phyloP scores from a whole-genome alignment of 2,888 invertebrate species.

The Cephonodes hylas region DNA sequence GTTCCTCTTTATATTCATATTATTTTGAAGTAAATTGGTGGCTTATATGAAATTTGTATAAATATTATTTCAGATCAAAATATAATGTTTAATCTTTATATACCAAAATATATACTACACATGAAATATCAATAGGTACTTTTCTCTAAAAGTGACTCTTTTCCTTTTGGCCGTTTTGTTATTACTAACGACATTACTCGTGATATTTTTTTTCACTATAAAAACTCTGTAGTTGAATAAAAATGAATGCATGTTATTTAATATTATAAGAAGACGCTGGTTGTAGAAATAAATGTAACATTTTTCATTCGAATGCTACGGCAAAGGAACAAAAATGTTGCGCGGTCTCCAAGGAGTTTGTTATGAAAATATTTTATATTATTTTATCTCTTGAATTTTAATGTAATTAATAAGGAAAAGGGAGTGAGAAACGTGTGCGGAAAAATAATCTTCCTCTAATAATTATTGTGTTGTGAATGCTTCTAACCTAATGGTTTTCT shows the following conservation, averaged over 20 bases:
- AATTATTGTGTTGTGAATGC: too few species aligned
- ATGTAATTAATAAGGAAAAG: neutral
- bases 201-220: too few species aligned
- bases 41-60: neutral
- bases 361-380: neutral
- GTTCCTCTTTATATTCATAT: neutral
- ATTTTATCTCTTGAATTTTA: neutral
- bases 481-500: too few species aligned
- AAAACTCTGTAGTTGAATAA: neutral
- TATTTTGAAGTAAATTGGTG: neutral
- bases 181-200: too few species aligned
- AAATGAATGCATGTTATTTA: neutral
- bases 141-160: too few species aligned
- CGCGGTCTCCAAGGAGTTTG: neutral
- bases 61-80: too few species aligned
- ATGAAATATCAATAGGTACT: too few species aligned
- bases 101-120: too few species aligned
- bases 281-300: neutral
- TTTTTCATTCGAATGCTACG: neutral
- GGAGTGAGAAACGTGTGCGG: neutral
- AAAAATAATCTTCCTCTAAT: neutral
- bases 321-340: neutral
- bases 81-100: too few species aligned
- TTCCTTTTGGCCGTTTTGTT: too few species aligned
- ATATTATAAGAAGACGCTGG: neutral